Conservation (phyloP, 2,797 vertebrate species). For the Rhyacichthys aspro region DNA sequence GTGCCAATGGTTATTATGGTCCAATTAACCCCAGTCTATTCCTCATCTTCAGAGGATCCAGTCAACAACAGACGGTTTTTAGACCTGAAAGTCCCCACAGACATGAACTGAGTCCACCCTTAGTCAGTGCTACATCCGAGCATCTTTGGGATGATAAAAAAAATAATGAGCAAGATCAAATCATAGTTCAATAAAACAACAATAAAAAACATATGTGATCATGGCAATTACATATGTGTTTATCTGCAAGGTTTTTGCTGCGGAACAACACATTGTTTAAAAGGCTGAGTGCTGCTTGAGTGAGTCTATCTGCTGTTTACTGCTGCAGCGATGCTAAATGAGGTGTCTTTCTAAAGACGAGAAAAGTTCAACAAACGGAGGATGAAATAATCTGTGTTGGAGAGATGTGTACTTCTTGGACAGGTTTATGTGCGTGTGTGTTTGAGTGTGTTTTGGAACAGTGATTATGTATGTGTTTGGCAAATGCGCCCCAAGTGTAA, state of each 20-base stretch:
- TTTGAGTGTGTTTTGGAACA: constrained; percentile 27
- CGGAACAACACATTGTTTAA: constrained; percentile 45
- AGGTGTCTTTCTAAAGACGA: constrained; percentile 41
- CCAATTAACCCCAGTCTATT: constrained; percentile 48
- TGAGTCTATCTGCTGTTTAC: constrained; percentile 58
- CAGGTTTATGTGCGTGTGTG: constrained; percentile 4
- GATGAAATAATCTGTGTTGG: constrained; percentile 38
- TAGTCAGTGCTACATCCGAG: constrained; percentile 49
- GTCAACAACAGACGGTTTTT: constrained; percentile 59
- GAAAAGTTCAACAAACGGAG: constrained; percentile 37
- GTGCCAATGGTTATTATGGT: constrained; percentile 36
- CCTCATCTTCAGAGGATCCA: constrained; percentile 35
- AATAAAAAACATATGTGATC: constrained; percentile 21
- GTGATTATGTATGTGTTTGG: constrained; percentile 36
- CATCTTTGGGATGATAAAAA: constrained; percentile 27
- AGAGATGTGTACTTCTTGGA: constrained; percentile 40
- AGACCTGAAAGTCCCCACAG: constrained; percentile 42
- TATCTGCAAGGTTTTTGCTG: constrained; percentile 24
- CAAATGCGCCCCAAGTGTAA: constrained; percentile 30
- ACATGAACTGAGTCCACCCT: constrained; percentile 39
- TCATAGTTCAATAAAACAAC: neutral
- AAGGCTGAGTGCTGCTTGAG: constrained; percentile 53
- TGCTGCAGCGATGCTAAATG: constrained; percentile 37
- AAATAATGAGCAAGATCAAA: neutral
- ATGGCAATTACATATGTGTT: constrained; percentile 16